phyloP scores from a whole-genome alignment of 2,888 invertebrate genomes.

The Ormia ochracea region DNA sequence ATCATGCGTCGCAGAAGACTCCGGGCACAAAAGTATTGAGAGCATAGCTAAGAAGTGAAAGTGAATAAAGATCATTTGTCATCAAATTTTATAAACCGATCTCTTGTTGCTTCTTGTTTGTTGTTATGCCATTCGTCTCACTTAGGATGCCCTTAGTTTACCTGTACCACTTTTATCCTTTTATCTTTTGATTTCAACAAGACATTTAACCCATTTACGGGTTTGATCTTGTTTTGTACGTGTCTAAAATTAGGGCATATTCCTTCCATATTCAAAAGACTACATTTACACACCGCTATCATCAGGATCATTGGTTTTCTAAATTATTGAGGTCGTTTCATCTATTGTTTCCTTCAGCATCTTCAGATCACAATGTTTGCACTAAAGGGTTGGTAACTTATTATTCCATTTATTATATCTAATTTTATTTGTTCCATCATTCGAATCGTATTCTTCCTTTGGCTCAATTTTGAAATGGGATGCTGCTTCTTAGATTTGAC shows the following conservation, averaged over 20 bases:
- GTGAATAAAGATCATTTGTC: conserved; percentile 36
- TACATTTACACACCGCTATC: conserved; percentile 6
- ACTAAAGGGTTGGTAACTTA: conserved; percentile 69
- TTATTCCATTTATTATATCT: conserved; percentile 50
- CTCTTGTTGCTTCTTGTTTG: conserved; percentile 46
- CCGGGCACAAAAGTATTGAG: conserved; percentile 52
- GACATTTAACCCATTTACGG: conserved; percentile 70
- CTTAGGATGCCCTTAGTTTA: conserved; percentile 48
- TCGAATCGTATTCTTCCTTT: conserved; percentile 20
- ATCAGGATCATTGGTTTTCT: conserved; percentile 65
- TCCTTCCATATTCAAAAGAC: no score
- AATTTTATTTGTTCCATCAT: conserved; percentile 52
- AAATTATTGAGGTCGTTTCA: conserved; percentile 69
- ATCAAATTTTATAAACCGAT: conserved; percentile 14
- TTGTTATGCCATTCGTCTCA: conserved; percentile 10
- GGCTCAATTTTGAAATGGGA: conserved; percentile 66
- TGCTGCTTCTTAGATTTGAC: conserved; percentile 69
- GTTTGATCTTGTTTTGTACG: conserved; percentile 65
- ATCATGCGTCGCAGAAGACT: conserved; percentile 72
- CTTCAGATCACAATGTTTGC: conserved; percentile 65
- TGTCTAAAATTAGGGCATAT: conserved; percentile 69
- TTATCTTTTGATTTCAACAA: conserved; percentile 32
- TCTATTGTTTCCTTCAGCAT: conserved; percentile 51
- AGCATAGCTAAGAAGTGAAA: not conserved
- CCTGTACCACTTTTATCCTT: conserved; percentile 48